Percentiles rank a stretch among this genome's conserved stretches.
Conservation (phyloP, 2,888 invertebrate species). For the Eustalomyia histrio region DNA sequence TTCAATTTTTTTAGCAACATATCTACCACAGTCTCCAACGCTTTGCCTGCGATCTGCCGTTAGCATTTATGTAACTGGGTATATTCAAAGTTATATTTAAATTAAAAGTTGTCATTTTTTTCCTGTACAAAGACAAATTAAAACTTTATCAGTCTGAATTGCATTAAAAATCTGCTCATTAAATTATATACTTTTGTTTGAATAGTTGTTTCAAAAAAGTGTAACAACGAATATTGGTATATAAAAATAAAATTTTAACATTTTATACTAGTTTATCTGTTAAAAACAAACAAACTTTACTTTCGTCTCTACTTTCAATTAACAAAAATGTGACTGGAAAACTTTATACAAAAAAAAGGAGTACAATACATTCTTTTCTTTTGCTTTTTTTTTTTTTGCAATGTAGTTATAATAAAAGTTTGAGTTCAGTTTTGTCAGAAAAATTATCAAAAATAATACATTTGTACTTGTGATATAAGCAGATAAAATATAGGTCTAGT, state of each 20-base stretch:
- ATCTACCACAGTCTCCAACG: no score
- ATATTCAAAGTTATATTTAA: no score
- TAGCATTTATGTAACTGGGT: no score
- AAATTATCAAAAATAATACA: not conserved
- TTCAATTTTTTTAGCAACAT: no score
- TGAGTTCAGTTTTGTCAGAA: not conserved
- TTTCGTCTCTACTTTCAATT: not conserved
- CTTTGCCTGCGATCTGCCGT: no score
- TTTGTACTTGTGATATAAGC: not conserved
- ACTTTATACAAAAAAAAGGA: not conserved
- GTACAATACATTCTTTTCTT: no score
- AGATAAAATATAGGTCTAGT: no score
- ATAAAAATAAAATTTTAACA: not conserved
- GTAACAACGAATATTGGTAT: not conserved
- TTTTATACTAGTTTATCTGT: conserved; percentile 5
- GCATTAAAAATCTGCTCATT: not conserved
- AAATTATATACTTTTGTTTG: not conserved
- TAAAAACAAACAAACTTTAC: not conserved
- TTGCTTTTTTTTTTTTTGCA: no score
- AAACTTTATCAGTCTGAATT: not conserved
- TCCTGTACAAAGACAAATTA: not conserved
- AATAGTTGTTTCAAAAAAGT: not conserved
- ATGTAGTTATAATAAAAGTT: not conserved
- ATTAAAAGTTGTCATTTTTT: not conserved
- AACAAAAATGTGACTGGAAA: not conserved